A percentile compares a stretch with the other conserved stretches of the same genome.
Conservation (phyloP, 2,888 invertebrate genomes). For the Andrena hattorfiana region DNA sequence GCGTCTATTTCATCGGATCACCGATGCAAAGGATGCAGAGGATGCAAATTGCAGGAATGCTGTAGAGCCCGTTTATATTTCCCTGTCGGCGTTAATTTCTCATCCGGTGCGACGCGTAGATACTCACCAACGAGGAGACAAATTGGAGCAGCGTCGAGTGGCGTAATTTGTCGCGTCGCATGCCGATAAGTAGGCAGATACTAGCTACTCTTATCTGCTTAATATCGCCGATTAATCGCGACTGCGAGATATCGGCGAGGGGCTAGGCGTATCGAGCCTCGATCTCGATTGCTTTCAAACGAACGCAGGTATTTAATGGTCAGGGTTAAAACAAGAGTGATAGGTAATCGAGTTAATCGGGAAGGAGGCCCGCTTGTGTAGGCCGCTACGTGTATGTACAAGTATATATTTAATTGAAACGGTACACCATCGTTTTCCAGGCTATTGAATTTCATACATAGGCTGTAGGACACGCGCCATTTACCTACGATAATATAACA, state of each 20-base stretch:
- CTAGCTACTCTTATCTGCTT: conserved; percentile 21
- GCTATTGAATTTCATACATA: not conserved
- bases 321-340: too few species aligned
- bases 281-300: conserved; percentile 2
- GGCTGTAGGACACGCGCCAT: not conserved
- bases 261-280: not conserved
- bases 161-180: conserved; percentile 14
- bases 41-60: not conserved
- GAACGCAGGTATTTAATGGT: too few species aligned
- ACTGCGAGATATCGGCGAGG: conserved; percentile 22
- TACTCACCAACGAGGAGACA: conserved; percentile 8
- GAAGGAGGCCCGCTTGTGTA: not conserved
- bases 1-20: conserved; percentile 8
- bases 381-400: not conserved
- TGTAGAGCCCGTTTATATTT: not conserved
- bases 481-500: conserved; percentile 7
- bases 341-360: not conserved
- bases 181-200: not conserved
- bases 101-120: not conserved
- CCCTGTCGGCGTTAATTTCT: conserved; percentile 8
- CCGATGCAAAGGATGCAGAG: not conserved
- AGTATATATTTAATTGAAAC: conserved; percentile 24
- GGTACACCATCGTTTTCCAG: conserved; percentile 11
- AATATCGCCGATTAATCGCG: conserved; percentile 34
- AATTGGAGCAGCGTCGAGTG: conserved; percentile 11